Conservation (phyloP, 1,140 invertebrate genomes). For the Himalopsyche phryganea region DNA sequence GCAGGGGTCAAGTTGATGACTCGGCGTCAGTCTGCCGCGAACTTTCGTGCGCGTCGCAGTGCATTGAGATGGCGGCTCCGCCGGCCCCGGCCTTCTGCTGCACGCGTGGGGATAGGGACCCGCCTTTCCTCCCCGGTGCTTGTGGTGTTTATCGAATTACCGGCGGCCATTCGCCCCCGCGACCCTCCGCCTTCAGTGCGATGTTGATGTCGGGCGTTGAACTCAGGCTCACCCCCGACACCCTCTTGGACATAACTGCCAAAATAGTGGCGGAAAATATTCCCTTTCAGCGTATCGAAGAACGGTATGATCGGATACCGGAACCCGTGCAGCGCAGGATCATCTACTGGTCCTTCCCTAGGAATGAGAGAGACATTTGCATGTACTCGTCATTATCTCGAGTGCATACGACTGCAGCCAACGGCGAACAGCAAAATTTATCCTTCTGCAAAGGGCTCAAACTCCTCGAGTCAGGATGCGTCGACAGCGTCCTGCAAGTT, state of each 20-base stretch:
- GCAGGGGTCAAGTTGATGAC: constrained; percentile 24
- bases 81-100: constrained; percentile 18
- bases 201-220: constrained; percentile 36
- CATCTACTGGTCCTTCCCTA: constrained; percentile 85
- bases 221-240: constrained; percentile 49
- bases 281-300: constrained; percentile 82
- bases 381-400: constrained; percentile 83
- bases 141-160: constrained; percentile 14
- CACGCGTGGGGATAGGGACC: constrained; percentile 15
- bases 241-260: constrained; percentile 77
- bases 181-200: constrained; percentile 49
- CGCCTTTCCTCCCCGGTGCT: constrained; percentile 14
- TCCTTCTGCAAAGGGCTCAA: constrained; percentile 83
- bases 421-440: constrained; percentile 67
- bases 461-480: constrained; percentile 73
- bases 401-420: constrained; percentile 47
- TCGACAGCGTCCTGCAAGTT: constrained; percentile 83
- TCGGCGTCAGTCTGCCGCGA: constrained; percentile 29
- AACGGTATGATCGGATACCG: constrained; percentile 80
- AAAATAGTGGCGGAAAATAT: constrained; percentile 80
- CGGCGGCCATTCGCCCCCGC: constrained; percentile 45
- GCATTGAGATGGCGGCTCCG: constrained; percentile 2
- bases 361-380: constrained; percentile 81
- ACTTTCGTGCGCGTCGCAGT: constrained; percentile 19
- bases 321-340: constrained; percentile 83